A percentile compares a stretch with the other conserved stretches of the same genome.
Conservation (phyloP, 2,888 invertebrate species). For the Brenthis hecate region DNA sequence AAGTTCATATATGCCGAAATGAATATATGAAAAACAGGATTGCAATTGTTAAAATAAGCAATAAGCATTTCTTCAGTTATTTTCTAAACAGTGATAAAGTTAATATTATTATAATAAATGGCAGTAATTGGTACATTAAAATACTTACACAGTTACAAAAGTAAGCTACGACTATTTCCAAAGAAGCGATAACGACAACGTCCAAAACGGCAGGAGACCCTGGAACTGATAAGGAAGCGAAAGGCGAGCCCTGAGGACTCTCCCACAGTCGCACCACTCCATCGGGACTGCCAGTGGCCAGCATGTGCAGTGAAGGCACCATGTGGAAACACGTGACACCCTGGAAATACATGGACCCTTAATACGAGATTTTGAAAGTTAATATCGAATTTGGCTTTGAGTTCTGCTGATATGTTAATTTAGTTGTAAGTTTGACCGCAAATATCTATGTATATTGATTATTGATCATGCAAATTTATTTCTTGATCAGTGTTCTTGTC, state of each 20-base stretch:
- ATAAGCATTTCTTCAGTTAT: too few relatives aligned
- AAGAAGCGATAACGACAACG: conserved; percentile 73
- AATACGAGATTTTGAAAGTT: too few relatives aligned
- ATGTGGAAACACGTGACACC: conserved; percentile 83
- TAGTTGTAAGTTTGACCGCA: too few relatives aligned
- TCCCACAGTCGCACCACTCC: conserved; percentile 83
- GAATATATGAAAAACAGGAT: too few relatives aligned
- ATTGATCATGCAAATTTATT: too few relatives aligned
- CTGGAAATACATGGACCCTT: conserved; percentile 51
- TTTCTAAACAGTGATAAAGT: background rate
- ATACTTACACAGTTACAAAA: conserved; percentile 80
- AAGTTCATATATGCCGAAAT: too few relatives aligned
- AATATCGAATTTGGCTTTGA: too few relatives aligned
- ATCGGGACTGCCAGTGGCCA: conserved; percentile 82
- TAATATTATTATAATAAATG: background rate
- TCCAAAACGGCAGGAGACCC: conserved; percentile 69
- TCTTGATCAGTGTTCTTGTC: too few relatives aligned
- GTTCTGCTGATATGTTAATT: too few relatives aligned
- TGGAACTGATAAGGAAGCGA: conserved; percentile 49
- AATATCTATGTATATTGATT: too few relatives aligned
- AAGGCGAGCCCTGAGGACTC: conserved; percentile 56
- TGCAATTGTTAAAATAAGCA: too few relatives aligned
- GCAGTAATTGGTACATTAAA: background rate
- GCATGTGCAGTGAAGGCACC: conserved; percentile 68
- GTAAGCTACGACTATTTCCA: conserved; percentile 76